These are phyloP conservation scores for Salvelinus namaycush DNA, from an alignment of 2,113 vertebrate genomes.

Conservation along the genomic window DNA sequence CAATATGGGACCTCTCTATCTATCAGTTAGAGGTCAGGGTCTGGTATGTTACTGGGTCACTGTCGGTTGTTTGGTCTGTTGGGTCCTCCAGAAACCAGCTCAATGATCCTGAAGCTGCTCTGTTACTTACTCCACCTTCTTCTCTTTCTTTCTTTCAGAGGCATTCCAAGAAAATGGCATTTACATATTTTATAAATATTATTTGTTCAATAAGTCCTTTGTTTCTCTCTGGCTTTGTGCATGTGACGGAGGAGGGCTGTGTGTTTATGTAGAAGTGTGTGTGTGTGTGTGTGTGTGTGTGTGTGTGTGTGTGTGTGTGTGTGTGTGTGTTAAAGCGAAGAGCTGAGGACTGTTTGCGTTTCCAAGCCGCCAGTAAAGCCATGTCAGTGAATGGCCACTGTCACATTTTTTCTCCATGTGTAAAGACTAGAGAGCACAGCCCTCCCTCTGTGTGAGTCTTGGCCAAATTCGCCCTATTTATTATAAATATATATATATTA, in stretches of 20 bases:
- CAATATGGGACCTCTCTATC: constrained; percentile 36
- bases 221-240: constrained; percentile 56
- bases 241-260: constrained; percentile 50
- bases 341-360: constrained; percentile 46
- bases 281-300: background rate
- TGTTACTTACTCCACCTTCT: constrained; percentile 39
- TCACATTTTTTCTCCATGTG: constrained; percentile 43
- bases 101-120: constrained; percentile 33
- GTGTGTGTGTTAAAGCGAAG: constrained; percentile 23
- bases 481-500: constrained; percentile 76
- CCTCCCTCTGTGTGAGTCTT: constrained; percentile 52
- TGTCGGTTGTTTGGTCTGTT: constrained; percentile 10
- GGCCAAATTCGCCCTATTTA: constrained; percentile 78
- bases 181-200: constrained; percentile 67
- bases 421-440: constrained; percentile 37
- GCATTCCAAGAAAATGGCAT: constrained; percentile 70
- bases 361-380: constrained; percentile 33
- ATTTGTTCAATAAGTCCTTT: constrained; percentile 51
- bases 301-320: constrained; percentile 33
- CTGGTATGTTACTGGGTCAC: constrained; percentile 31
- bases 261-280: constrained; percentile 31
- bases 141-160: constrained; percentile 48
- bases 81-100: constrained; percentile 31
- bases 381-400: constrained; percentile 26
- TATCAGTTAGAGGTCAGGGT: constrained; percentile 16